Base-by-base conservation (phyloP, 2,113 vertebrate species). In the Smithornis capensis region DNA sequence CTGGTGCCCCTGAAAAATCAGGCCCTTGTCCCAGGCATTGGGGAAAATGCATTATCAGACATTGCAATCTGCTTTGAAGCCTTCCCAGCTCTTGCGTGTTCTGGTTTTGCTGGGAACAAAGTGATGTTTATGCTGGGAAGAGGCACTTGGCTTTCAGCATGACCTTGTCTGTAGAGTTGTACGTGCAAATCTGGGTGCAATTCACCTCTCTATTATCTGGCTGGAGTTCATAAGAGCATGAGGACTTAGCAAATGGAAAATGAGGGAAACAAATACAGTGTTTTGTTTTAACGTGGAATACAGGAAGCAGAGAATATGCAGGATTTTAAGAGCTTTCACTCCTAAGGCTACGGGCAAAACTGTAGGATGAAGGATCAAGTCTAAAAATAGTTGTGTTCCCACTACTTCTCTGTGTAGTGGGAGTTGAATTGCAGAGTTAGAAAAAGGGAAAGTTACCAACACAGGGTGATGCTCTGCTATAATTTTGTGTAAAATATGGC, bases 401-500 rank as follows among this genome's bases (percentile, higher is more conserved):
- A n/a, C n/a, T n/a, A 60, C 31, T 89, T 69, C 67, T 73, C 60
- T 23, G 11, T 21, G 42, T 67, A 37, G 87, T 79, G 45, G 85
- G 75, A 69, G 71, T 77, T 74, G 71, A 92, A 93, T 63, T 81
- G 83, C 37, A n/a, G 37, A 57, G 70, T 19, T 42, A 49, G 62
- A 84, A 82, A 90, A 87, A 76, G 18, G 25, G 59, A 79, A 86
- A 89, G 76, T 69, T 68, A 90, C 65, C 53, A 38, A 62, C 75
- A 38, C 35, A 47, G 47, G 76, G n/a, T 6, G 7, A 74, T 83
- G 49, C 35, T 76, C 12, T 79, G n/a, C 93, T 92, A 14, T 91
- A 92, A 95, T 95, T 93, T 86, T 21, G 35, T 87, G 59, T 88
- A 71, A 84, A 94, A 92, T 87, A 50, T 7, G 40, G 68, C 35